Evolutionary conservation across 2,797 vertebrate genomes (phyloP).

Genomic region (Vultur gryphus): DNA sequence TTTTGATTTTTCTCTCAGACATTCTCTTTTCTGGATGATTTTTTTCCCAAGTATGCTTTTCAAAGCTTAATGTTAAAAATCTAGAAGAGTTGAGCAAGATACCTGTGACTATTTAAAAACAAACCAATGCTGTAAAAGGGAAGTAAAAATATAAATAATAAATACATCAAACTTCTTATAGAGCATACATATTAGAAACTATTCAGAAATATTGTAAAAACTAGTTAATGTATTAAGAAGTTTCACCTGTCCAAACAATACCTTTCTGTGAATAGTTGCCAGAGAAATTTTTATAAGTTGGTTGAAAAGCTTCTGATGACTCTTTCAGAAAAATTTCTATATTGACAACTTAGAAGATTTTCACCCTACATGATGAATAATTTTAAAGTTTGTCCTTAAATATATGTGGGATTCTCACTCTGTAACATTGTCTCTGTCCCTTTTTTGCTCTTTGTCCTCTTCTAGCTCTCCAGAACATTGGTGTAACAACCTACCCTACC

Average conservation of each 20-base stretch:
- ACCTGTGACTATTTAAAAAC: background rate
- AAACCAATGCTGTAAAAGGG: background rate
- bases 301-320: background rate
- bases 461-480: background rate
- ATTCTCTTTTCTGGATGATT: background rate
- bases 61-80: background rate
- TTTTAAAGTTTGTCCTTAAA: background rate
- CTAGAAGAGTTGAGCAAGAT: background rate
- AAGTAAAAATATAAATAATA: background rate
- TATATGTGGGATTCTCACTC: background rate
- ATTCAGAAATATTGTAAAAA: background rate
- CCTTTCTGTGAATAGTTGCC: background rate
- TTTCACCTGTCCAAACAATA: background rate
- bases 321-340: background rate
- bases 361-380: background rate
- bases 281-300: background rate
- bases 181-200: background rate
- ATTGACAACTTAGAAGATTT: background rate
- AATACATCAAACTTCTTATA: background rate
- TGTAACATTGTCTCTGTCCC: background rate
- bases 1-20: background rate
- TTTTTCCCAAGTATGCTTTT: background rate
- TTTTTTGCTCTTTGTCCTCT: background rate
- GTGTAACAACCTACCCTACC: background rate
- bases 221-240: background rate